Percentiles rank a stretch among this genome's conserved stretches.
Conservation (phyloP, 2,797 vertebrate genomes). For the Pogoniulus pusillus region DNA sequence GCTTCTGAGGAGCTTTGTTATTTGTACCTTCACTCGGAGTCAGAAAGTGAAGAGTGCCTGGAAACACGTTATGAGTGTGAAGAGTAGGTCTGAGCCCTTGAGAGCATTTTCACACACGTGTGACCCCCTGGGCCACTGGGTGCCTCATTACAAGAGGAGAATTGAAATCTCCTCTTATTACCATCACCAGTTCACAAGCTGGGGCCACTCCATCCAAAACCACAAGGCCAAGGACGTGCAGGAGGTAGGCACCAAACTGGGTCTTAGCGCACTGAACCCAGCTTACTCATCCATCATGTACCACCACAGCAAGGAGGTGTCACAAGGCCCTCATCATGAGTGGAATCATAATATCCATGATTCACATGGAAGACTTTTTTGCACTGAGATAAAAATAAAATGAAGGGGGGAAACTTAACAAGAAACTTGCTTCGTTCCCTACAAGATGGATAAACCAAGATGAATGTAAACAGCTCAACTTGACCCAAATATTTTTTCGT, state of each 20-base stretch:
- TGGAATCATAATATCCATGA: slow-evolving; percentile 55
- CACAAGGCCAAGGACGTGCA: not conserved
- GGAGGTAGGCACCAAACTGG: not conserved
- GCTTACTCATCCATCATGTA: slow-evolving; percentile 2
- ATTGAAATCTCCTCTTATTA: not conserved
- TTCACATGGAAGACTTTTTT: slow-evolving; percentile 60
- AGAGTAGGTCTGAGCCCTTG: not conserved
- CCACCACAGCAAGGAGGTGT: slow-evolving; percentile 40
- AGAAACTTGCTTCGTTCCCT: slow-evolving; percentile 44
- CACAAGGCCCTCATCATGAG: slow-evolving; percentile 51
- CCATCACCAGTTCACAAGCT: not conserved
- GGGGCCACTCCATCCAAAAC: not conserved
- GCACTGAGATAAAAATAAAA: slow-evolving; percentile 58
- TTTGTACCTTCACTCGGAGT: not conserved
- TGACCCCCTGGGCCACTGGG: not conserved
- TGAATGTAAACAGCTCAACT: slow-evolving; percentile 57
- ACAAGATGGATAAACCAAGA: slow-evolving; percentile 56
- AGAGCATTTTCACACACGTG: not conserved
- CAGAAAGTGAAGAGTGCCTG: not conserved
- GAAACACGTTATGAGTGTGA: not conserved
- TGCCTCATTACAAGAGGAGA: slow-evolving; percentile 6
- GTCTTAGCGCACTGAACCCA: not conserved
- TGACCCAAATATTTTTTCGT: slow-evolving; percentile 72
- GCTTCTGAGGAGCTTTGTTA: slow-evolving; percentile 4
- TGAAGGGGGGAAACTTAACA: slow-evolving; percentile 6